Evolutionary conservation across 2,888 invertebrate genomes (phyloP), one percentile per base, ranked within the genome.

Genomic region (Tethea ocularis): DNA sequence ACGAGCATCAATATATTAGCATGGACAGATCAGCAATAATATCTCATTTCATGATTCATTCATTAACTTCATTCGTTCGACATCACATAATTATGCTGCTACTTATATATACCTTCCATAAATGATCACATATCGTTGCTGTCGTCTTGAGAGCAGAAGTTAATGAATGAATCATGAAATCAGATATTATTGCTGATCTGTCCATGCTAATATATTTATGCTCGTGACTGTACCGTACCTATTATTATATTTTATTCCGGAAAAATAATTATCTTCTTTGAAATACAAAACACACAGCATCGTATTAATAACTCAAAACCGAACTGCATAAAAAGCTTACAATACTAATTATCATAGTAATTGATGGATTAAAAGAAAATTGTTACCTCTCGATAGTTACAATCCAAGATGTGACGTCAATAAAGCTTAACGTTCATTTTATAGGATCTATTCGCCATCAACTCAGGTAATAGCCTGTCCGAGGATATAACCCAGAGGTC

Each of bases 381-480:
- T 20, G 20, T 22, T 22, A 20, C 33, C 33, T 53, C 20, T 20
- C 33, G 17, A 54, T 54, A 13, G 54, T 20, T 29, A 36, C 33
- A 20, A 8, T 33, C 33, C 54, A 54, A 54, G 54, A 54, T 54
- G 54, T 33, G 22, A 26, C 54, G 54, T 54, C 54, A 54, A 54
- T 54, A 54, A 54, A 54, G 54, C 54, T 54, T 36, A 54, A 22
- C 36, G 54, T 54, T 54, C 54, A 54, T 33, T 54, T 54, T 54
- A 69, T 60, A 60, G 60, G 68, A 60, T 68, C 64, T 63, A 73
- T 68, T 71, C 61, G 69, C 72, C 63, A 74, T 76, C 70, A 73
- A 72, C 70, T 71, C 72, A 74, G 74, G 77, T 82, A 75, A 79
- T 77, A 71, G 75, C 63, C 68, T 72, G 75, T 69, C 67, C 69